phyloP scores from a whole-genome alignment of 2,888 invertebrate genomes.

The Pterostichus madidus region DNA sequence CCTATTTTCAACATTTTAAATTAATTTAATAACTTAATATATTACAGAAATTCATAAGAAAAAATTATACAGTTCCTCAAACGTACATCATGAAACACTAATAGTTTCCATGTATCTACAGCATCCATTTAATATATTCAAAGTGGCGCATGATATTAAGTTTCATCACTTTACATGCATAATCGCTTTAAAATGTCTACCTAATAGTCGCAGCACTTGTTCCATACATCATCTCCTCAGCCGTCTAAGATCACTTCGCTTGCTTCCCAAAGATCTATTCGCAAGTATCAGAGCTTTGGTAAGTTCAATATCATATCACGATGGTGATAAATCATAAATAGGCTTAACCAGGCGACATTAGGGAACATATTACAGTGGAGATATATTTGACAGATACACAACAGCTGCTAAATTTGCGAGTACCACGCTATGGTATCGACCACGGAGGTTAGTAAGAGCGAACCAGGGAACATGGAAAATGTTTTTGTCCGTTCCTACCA shows the following conservation, averaged over 20 bases:
- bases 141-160: conserved; percentile 3
- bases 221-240: not conserved
- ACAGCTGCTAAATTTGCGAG: conserved; percentile 20
- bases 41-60: too few relatives aligned
- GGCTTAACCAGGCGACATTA: not conserved
- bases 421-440: conserved; percentile 40
- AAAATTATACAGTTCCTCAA: too few relatives aligned
- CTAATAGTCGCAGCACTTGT: conserved; percentile 5
- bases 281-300: not conserved
- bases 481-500: not conserved
- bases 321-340: conserved; percentile 37
- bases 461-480: not conserved
- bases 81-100: not conserved
- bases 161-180: conserved; percentile 26
- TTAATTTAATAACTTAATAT: too few relatives aligned
- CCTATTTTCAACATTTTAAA: too few relatives aligned
- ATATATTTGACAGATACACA: conserved; percentile 42
- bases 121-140: not conserved
- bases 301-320: conserved; percentile 10
- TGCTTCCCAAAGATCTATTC: too few relatives aligned
- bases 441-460: conserved; percentile 7
- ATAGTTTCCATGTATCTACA: not conserved
- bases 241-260: not conserved
- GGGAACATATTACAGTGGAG: conserved; percentile 29
- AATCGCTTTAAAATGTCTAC: conserved; percentile 28